phyloP scores from a whole-genome alignment of 2,888 invertebrate genomes.

The Globia sparganii region DNA sequence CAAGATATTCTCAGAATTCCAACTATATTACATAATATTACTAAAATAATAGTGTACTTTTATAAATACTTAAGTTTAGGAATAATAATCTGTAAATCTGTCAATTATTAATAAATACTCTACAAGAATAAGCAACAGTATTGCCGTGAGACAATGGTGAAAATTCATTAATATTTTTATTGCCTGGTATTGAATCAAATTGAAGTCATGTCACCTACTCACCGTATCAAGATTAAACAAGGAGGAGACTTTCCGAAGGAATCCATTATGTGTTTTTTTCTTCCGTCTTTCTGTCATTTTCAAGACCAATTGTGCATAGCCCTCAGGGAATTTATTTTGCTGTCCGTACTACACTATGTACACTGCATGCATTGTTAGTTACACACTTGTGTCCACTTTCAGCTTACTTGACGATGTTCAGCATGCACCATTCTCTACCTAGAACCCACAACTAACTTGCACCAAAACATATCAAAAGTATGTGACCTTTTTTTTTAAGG shows the following conservation, averaged over 20 bases:
- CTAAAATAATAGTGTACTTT: conserved; percentile 7
- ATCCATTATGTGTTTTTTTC: conserved; percentile 92
- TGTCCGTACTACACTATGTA: conserved; percentile 88
- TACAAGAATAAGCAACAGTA: conserved; percentile 41
- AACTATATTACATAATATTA: conserved; percentile 51
- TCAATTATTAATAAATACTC: conserved; percentile 23
- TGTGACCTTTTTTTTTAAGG: conserved; percentile 77
- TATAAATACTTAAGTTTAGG: conserved; percentile 19
- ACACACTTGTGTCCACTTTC: conserved; percentile 89
- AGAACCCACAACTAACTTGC: conserved; percentile 90
- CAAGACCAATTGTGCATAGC: conserved; percentile 86
- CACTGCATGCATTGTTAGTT: conserved; percentile 91
- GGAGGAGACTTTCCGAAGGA: conserved; percentile 96
- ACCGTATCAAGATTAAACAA: conserved; percentile 96
- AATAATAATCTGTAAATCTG: conserved; percentile 26
- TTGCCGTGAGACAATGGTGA: conserved; percentile 65
- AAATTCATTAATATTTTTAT: conserved; percentile 60
- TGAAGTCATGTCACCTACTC: conserved; percentile 85
- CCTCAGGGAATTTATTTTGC: conserved; percentile 79
- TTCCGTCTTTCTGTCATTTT: conserved; percentile 90
- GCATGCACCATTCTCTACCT: conserved; percentile 90
- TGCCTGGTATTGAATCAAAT: conserved; percentile 52
- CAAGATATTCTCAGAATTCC: conserved; percentile 18
- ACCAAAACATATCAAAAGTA: conserved; percentile 85
- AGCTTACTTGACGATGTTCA: conserved; percentile 85